Conservation (phyloP, 2,113 vertebrate genomes). For the Salvator merianae region DNA sequence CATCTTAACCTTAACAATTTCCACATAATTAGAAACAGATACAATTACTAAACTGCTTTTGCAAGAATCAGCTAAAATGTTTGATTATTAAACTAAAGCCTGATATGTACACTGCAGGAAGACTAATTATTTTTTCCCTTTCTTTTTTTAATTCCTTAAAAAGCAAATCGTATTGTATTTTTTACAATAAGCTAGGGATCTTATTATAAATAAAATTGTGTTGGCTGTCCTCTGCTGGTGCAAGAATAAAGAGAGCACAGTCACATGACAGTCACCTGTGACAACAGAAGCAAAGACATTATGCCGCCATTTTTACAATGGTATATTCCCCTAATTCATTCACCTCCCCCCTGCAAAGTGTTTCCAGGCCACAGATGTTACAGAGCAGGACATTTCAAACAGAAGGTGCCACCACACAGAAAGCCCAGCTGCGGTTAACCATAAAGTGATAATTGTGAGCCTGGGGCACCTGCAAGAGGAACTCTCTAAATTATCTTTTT, state of each 20-base stretch:
- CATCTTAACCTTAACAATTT: slow-evolving; percentile 10
- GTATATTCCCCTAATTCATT: too few relatives aligned
- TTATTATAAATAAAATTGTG: not conserved
- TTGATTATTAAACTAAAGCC: slow-evolving; percentile 36
- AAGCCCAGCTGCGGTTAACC: too few relatives aligned
- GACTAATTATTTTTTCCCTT: not conserved
- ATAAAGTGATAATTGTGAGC: too few relatives aligned
- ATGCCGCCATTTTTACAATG: too few relatives aligned
- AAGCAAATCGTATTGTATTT: not conserved
- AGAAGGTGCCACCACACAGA: too few relatives aligned
- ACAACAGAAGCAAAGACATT: too few relatives aligned
- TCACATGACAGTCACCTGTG: not conserved
- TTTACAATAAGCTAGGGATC: fast-evolving
- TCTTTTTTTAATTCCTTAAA: not conserved
- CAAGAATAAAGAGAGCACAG: not conserved
- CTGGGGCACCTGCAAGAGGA: too few relatives aligned
- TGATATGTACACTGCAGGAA: slow-evolving; percentile 4
- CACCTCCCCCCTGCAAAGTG: too few relatives aligned
- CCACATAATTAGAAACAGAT: slow-evolving; percentile 34
- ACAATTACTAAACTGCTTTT: slow-evolving; percentile 2
- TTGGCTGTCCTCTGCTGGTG: not conserved
- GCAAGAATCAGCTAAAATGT: slow-evolving; percentile 10
- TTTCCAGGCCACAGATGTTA: too few relatives aligned
- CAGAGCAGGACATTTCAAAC: too few relatives aligned
- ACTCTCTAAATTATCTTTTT: too few relatives aligned